Evolutionary conservation across 2,113 vertebrate genomes (phyloP), one percentile per base, ranked within the genome.

Genomic region (Campylorhamphus procurvoides): DNA sequence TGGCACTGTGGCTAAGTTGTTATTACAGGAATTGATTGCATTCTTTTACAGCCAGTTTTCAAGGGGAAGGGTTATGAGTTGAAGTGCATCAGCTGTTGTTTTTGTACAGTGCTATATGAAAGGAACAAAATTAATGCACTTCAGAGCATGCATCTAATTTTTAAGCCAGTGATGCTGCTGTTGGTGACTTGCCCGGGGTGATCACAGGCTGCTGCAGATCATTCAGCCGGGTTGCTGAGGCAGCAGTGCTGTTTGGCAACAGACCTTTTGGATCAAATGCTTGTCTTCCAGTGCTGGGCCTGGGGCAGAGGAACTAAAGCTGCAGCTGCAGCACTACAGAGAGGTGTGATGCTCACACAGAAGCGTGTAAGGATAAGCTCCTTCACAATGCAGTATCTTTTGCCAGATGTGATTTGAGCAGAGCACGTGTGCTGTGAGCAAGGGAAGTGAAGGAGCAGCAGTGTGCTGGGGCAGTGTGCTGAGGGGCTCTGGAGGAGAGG

Each of bases 311-410:
- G 56, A 56, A 3, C 52, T 39, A 0, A 44, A 33, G n/a, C 28
- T 62, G 56, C 1, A 8, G 74, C 50, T 52, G 0, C 37, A 62
- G 78, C 6, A 15, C 29, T 20, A 35, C 14, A 24, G 64, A 47
- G 9, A 2, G 50, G 69, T 0, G 0, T 29, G 69, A 24, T 3
- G 9, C 67, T 77, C 0, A 0, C 39, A 6, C 9, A 3, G 58
- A 22, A 33, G 44, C 1, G 0, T 69, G 39, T 33, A 52, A 72
- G 77, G 62, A 37, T 64, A 52, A 84, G 68, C 63, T 71, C 35
- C 58, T 84, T 74, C 4, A 6, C 4, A 3, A 59, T 10, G 31
- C 12, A 13, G 56, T 25, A 22, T 22, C 40, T 68, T 50, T 28
- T 56, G 63, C 44, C 49, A n/a, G 59, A 14, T 12, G 40, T 31